These are phyloP conservation scores for Ectobius pallidus DNA, from an alignment of 2,888 invertebrate genomes.

Conservation along the genomic window DNA sequence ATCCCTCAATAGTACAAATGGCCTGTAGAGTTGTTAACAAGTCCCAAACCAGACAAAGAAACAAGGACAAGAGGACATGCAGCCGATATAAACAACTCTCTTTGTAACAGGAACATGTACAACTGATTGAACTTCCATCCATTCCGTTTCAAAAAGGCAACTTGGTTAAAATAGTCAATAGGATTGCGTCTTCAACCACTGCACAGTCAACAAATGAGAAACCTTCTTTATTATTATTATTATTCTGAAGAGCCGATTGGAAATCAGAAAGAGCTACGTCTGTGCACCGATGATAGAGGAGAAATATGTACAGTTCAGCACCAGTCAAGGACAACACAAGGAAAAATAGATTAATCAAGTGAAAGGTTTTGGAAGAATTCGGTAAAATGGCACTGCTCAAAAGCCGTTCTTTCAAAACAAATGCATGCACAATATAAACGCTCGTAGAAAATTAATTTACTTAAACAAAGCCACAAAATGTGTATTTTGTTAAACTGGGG, in stretches of 20 bases:
- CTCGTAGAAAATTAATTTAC: too few species aligned
- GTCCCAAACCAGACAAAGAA: constrained; percentile 26
- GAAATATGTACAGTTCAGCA: constrained; percentile 32
- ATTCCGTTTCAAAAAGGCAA: constrained; percentile 28
- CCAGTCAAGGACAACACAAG: constrained; percentile 18
- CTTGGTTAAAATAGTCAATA: constrained; percentile 25
- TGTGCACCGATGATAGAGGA: constrained; percentile 22
- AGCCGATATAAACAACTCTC: constrained; percentile 32
- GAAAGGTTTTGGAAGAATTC: constrained; percentile 30
- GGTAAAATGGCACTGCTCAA: constrained; percentile 30
- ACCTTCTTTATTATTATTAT: too few species aligned
- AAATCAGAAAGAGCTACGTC: constrained; percentile 10
- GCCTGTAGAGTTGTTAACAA: constrained; percentile 14
- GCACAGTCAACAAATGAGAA: constrained; percentile 17
- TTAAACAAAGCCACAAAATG: too few species aligned
- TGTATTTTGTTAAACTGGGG: too few species aligned
- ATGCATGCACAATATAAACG: too few species aligned
- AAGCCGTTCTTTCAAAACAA: constrained; percentile 8
- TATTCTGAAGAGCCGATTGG: background rate
- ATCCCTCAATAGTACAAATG: constrained; percentile 35
- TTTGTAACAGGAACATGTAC: constrained; percentile 35
- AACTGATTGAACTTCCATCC: constrained; percentile 14
- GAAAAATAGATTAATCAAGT: background rate
- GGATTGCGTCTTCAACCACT: constrained; percentile 25
- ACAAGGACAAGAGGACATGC: constrained; percentile 13